Evolutionary conservation across 2,888 invertebrate species (phyloP).

Genomic region (Meloe dianella): DNA sequence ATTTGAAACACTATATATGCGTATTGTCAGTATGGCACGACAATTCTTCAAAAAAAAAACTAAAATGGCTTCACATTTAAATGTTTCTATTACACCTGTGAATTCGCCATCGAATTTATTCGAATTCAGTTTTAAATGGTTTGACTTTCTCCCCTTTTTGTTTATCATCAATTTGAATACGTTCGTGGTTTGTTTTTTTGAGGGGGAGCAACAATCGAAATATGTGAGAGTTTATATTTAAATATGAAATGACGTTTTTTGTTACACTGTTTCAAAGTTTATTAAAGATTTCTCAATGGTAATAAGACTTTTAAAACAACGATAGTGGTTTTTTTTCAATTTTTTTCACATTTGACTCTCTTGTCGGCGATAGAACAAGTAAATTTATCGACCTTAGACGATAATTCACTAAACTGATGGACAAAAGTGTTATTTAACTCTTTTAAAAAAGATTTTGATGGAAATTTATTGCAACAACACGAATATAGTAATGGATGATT

Average conservation of each 20-base stretch:
- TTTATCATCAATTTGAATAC: not conserved
- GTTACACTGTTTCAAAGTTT: not conserved
- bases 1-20: no score
- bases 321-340: not conserved
- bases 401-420: not conserved
- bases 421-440: not conserved
- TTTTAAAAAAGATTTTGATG: not conserved
- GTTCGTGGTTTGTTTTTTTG: not conserved
- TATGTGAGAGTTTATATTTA: not conserved
- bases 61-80: no score
- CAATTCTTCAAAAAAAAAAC: no score
- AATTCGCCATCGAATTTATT: not conserved
- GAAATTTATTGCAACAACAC: not conserved
- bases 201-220: no score
- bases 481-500: no score
- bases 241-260: not conserved
- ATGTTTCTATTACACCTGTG: no score
- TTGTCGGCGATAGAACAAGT: not conserved
- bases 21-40: no score
- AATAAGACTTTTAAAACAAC: not conserved
- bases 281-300: not conserved
- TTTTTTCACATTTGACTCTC: not conserved
- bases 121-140: not conserved
- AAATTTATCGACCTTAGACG: not conserved
- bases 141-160: not conserved